phyloP scores from a whole-genome alignment of 2,113 vertebrate species.

The Halichoeres trimaculatus region DNA sequence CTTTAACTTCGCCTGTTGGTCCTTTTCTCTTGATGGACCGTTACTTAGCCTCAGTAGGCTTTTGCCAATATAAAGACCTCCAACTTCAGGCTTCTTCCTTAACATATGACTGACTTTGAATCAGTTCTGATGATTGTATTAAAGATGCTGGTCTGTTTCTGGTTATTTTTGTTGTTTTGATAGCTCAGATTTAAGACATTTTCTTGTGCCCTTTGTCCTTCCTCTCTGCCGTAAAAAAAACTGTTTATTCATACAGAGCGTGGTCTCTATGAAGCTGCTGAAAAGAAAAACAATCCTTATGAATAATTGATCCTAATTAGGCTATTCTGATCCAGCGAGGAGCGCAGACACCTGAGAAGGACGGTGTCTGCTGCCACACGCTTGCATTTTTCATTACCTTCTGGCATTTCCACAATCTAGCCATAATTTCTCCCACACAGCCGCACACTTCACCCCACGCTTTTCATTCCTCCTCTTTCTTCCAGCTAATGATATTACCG shows the following conservation, averaged over 20 bases:
- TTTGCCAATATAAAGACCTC: too few relatives aligned
- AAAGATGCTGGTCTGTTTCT: not conserved
- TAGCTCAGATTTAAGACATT: not conserved
- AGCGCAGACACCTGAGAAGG: conserved; percentile 62
- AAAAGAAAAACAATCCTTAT: conserved; percentile 53
- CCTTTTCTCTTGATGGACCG: too few relatives aligned
- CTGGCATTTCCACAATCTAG: conserved; percentile 49
- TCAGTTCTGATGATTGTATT: not conserved
- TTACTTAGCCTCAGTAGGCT: too few relatives aligned
- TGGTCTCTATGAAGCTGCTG: conserved; percentile 28
- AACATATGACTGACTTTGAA: not conserved
- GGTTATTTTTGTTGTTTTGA: not conserved
- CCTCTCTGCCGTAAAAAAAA: conserved; percentile 8
- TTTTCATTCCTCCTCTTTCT: conserved; percentile 20
- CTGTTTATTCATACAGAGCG: conserved; percentile 6
- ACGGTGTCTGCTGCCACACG: conserved; percentile 40
- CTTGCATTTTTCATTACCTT: conserved; percentile 66
- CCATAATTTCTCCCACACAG: conserved; percentile 42
- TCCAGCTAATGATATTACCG: conserved; percentile 52
- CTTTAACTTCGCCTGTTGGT: too few relatives aligned
- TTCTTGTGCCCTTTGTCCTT: not conserved
- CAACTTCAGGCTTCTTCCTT: too few relatives aligned
- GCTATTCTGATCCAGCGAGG: conserved; percentile 51
- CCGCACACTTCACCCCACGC: conserved; percentile 26
- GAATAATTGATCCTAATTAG: conserved; percentile 75